A percentile compares a stretch with the other conserved stretches of the same genome.
phyloP scores from a whole-genome alignment of 1,140 invertebrate genomes.

The Aphelenchoides fujianensis region DNA sequence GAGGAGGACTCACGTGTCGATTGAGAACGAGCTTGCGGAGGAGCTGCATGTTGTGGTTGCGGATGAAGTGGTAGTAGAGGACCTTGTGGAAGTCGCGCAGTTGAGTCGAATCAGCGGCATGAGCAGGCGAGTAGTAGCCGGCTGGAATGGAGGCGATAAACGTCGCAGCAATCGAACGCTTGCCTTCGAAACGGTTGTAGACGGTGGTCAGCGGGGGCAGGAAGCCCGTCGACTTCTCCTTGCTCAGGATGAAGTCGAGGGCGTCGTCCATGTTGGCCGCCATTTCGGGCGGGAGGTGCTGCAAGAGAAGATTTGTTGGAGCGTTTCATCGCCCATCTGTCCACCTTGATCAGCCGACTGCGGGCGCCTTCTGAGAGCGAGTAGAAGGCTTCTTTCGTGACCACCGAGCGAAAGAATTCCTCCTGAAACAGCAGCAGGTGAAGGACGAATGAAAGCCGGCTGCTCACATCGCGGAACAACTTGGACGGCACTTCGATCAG shows the following conservation, averaged over 20 bases:
- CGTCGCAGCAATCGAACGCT: not conserved
- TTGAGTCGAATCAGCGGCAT: slow-evolving; percentile 7
- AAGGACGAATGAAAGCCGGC: not conserved
- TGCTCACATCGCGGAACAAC: slow-evolving; percentile 13
- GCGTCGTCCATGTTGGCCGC: slow-evolving; percentile 4
- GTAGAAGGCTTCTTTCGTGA: slow-evolving; percentile 23
- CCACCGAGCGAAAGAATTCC: slow-evolving; percentile 12
- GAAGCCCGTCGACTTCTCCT: not conserved
- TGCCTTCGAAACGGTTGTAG: slow-evolving; percentile 10
- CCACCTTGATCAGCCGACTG: not conserved
- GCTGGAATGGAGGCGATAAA: not conserved
- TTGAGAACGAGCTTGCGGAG: slow-evolving; percentile 14
- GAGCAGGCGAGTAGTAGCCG: slow-evolving; percentile 17
- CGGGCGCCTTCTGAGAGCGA: slow-evolving; percentile 14
- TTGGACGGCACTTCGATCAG: slow-evolving; percentile 18
- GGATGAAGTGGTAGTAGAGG: slow-evolving; percentile 28
- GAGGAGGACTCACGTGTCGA: slow-evolving; percentile 24
- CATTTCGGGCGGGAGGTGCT: not conserved
- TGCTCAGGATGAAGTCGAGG: not conserved
- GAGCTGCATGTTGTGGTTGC: slow-evolving; percentile 26
- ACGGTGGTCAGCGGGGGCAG: not conserved
- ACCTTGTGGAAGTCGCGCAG: slow-evolving; percentile 18
- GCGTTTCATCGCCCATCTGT: not conserved
- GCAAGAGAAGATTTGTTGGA: not conserved
- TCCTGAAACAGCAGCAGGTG: slow-evolving; percentile 17